Conservation (phyloP, 1,140 invertebrate species). For the Carcinoscorpius rotundicauda region DNA sequence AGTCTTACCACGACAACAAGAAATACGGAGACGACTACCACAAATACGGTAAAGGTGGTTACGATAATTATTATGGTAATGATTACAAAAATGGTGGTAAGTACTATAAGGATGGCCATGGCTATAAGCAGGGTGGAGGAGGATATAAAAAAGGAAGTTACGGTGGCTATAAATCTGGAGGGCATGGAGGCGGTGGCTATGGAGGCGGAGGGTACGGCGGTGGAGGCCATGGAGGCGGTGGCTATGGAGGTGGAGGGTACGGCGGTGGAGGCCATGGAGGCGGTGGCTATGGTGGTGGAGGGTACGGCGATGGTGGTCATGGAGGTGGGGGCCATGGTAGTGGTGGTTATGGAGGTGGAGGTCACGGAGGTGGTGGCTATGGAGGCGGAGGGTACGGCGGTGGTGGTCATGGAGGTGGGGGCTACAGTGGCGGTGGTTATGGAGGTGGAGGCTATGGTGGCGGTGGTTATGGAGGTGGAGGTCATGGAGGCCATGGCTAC, state of each 20-base stretch:
- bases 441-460: too few species aligned
- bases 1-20: constrained; percentile 9
- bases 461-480: too few species aligned
- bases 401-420: too few species aligned
- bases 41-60: constrained; percentile 10
- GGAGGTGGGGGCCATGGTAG: too few species aligned
- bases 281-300: too few species aligned
- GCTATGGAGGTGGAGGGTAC: not conserved
- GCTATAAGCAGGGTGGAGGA: constrained; percentile 16
- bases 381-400: too few species aligned
- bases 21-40: constrained; percentile 13
- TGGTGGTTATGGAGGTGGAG: not conserved
- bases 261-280: too few species aligned
- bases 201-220: not conserved
- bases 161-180: not conserved
- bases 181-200: not conserved
- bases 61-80: constrained; percentile 7
- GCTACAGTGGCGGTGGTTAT: too few species aligned
- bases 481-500: too few species aligned
- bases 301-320: too few species aligned
- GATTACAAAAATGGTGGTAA: constrained; percentile 7
- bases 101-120: constrained; percentile 9
- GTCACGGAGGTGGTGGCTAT: too few species aligned
- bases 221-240: not conserved
- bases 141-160: not conserved